Evolutionary conservation across 2,888 invertebrate species (phyloP).

Genomic region (Antitype chi): DNA sequence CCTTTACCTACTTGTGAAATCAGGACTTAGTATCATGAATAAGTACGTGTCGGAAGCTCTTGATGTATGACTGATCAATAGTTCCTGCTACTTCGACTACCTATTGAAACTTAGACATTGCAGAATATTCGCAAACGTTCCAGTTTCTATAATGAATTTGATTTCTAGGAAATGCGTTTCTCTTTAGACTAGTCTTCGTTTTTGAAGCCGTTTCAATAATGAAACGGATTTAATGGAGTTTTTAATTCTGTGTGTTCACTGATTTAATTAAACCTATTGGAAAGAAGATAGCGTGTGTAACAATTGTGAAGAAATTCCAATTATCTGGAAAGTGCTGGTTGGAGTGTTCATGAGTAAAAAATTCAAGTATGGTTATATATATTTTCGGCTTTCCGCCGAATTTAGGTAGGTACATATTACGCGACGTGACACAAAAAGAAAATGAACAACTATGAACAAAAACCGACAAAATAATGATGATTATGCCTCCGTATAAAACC

Average conservation of each 20-base stretch:
- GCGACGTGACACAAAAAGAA: neutral
- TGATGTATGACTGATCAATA: constrained; percentile 20
- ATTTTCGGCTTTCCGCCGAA: neutral
- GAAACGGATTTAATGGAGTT: constrained; percentile 23
- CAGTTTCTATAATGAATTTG: constrained; percentile 12
- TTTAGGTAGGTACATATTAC: neutral
- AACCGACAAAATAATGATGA: constrained; percentile 27
- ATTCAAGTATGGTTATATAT: neutral
- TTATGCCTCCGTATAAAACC: constrained; percentile 1
- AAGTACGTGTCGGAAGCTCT: constrained; percentile 24
- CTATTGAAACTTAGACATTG: constrained; percentile 17
- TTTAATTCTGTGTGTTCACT: constrained; percentile 19
- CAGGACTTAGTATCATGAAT: constrained; percentile 13
- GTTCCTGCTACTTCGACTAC: neutral
- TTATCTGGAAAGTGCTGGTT: neutral
- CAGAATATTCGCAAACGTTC: constrained; percentile 3
- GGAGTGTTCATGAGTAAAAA: neutral
- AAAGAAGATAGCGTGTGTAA: neutral
- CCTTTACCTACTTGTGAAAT: neutral
- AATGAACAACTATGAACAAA: constrained; percentile 5
- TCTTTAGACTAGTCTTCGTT: neutral
- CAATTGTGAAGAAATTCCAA: neutral
- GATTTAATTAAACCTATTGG: neutral
- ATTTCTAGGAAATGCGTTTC: constrained; percentile 7
- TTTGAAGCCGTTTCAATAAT: constrained; percentile 5